These are phyloP conservation scores for Microctenopoma lineatum DNA, from an alignment of 2,797 vertebrate genomes.

Conservation along the genomic window DNA sequence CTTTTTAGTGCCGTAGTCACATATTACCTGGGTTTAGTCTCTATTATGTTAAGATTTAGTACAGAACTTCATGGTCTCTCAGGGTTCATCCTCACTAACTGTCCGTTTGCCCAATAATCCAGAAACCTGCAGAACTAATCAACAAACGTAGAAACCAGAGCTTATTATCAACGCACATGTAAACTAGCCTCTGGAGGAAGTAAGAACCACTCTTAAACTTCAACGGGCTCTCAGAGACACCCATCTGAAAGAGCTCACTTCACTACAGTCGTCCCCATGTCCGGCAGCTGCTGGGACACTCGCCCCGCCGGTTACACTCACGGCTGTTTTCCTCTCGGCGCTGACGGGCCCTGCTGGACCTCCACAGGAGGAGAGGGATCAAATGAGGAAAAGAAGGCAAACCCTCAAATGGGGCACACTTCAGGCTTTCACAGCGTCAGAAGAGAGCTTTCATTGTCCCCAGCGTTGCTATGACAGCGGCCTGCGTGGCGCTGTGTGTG, in stretches of 20 bases:
- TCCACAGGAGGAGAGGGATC: conserved; percentile 48
- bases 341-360: conserved; percentile 38
- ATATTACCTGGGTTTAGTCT: too few species aligned
- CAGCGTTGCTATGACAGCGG: conserved; percentile 69
- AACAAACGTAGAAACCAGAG: not conserved
- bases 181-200: not conserved
- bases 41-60: too few species aligned
- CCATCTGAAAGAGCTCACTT: not conserved
- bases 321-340: conserved; percentile 26
- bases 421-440: conserved; percentile 57
- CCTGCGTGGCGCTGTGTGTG: conserved; percentile 29
- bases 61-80: too few species aligned
- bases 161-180: not conserved
- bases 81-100: too few species aligned
- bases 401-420: conserved; percentile 68
- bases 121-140: too few species aligned
- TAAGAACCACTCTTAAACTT: not conserved
- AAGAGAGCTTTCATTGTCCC: conserved; percentile 65
- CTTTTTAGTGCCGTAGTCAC: not conserved
- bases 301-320: conserved; percentile 17
- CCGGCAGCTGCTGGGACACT: conserved; percentile 24
- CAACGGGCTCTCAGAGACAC: not conserved
- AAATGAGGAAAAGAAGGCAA: conserved; percentile 65
- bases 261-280: not conserved
- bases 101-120: too few species aligned